A percentile compares a stretch with the other conserved stretches of the same genome.
phyloP scores from a whole-genome alignment of 2,888 invertebrate species.

The Drosophila flavopinicola region DNA sequence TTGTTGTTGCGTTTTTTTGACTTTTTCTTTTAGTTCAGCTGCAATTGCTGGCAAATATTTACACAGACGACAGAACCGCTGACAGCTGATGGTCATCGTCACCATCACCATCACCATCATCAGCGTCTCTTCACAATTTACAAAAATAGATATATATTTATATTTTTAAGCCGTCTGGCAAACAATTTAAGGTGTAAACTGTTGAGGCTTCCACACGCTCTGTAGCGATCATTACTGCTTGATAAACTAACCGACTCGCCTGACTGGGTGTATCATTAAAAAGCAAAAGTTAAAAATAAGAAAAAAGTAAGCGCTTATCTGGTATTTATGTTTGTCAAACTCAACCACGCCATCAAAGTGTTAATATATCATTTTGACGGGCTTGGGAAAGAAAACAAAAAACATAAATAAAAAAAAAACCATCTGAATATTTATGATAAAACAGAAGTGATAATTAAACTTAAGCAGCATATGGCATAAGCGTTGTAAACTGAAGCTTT shows the following conservation, averaged over 20 bases:
- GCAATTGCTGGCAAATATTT: conserved; percentile 68
- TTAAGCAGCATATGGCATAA: conserved; percentile 13
- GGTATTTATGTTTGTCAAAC: conserved; percentile 57
- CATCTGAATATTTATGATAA: conserved; percentile 34
- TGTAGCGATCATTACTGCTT: conserved; percentile 55
- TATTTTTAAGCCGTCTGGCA: conserved; percentile 51
- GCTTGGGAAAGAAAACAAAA: conserved; percentile 17
- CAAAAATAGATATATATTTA: conserved; percentile 10
- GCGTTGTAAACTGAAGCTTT: background rate
- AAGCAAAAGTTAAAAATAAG: conserved; percentile 31
- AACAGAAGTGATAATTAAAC: conserved; percentile 42
- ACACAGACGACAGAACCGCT: conserved; percentile 48
- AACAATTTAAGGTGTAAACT: conserved; percentile 64
- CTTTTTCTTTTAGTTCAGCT: conserved; percentile 30
- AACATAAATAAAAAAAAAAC: conserved; percentile 12
- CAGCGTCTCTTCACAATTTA: conserved; percentile 34
- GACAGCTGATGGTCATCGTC: conserved; percentile 71
- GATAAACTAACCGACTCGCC: conserved; percentile 48
- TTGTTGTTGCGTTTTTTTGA: conserved; percentile 11
- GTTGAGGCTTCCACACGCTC: conserved; percentile 48
- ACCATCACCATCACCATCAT: conserved; percentile 36
- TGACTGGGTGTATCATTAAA: conserved; percentile 37
- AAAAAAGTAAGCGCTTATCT: conserved; percentile 30
- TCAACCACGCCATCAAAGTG: conserved; percentile 48
- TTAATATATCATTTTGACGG: conserved; percentile 49